Evolutionary conservation across 2,888 invertebrate genomes (phyloP).

Genomic region (Prenolepis imparis): DNA sequence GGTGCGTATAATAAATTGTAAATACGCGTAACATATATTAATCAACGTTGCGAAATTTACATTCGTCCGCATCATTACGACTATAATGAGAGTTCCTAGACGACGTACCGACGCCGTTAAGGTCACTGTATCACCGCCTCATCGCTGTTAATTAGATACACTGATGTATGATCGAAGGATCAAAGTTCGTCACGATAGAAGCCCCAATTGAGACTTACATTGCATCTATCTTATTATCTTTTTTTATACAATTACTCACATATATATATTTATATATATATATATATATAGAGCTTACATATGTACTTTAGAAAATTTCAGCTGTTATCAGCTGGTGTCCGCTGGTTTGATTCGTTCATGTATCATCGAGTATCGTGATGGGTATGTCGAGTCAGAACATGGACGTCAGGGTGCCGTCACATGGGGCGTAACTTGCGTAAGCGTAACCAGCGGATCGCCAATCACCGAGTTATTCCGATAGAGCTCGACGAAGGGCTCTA

Average conservation of each 20-base stretch:
- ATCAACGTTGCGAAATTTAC: neutral
- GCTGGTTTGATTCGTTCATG: neutral
- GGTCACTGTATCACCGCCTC: conserved; percentile 32
- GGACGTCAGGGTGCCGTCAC: no score
- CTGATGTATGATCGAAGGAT: neutral
- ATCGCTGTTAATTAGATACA: neutral
- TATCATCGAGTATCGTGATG: neutral
- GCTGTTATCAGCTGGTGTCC: conserved; percentile 5
- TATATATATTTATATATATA: no score
- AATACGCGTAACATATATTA: neutral
- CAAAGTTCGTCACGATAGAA: neutral
- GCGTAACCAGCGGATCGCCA: no score
- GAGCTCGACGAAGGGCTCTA: no score
- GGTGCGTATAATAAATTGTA: neutral
- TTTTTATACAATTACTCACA: neutral
- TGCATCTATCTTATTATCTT: neutral
- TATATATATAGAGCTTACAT: neutral
- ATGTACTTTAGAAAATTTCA: neutral
- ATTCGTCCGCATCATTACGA: conserved; percentile 6
- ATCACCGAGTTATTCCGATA: no score
- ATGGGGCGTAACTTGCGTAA: no score
- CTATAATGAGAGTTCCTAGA: neutral
- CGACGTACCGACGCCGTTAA: conserved; percentile 12
- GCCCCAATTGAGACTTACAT: neutral
- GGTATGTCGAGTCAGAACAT: neutral